Base-by-base conservation (phyloP, 2,797 vertebrate genomes). In the Petrocephalus schoutedeni region DNA sequence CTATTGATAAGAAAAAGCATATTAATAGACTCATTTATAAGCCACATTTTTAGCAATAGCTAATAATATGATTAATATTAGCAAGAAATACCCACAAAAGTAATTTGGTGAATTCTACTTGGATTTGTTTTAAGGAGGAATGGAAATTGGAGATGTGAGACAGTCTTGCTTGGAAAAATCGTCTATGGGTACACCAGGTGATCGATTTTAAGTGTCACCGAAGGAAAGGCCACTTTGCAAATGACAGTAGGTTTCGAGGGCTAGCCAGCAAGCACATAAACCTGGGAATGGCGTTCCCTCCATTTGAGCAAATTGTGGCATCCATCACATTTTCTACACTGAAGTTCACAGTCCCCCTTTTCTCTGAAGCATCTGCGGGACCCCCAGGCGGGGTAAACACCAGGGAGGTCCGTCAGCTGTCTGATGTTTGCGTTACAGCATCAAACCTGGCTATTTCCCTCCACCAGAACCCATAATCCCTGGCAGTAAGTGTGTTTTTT, bases 401-500 rank as follows among this genome's bases (percentile, higher is more conserved):
- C 92, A 77, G 88, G 92, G 93, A 92, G 94, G 93, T 94, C 93
- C 91, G 91, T 93, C 94, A 94, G 91, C 94, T 93, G 92, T 94
- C 92, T 92, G 92, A 91, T 91, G 91, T 87, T 91, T 90, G 90
- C 90, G 90, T 88, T 91, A 90, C 90, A 89, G 89, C 91, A 92
- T 91, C 88, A 92, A 92, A 92, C 90, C 91, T 88, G 92, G 90
- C 91, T 91, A 92, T 92, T 90, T 64, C 90, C 90, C 89, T 51
- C 89, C 32, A 92, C 93, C 93, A 92, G 92, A 88, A 92, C 92
- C 91, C 89, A 83, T 86, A 89, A 89, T 89, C 83, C 92, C 91
- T 91, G 89, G 91, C 92, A 88, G 88, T 85, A 67, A 89, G 91
- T 90, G 92, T 83, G n/a, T 85, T 53, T 85, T 45, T 85, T 45